A percentile compares a stretch with the other conserved stretches of the same genome.
Conservation (phyloP, 2,888 invertebrate species). For the Timema podura region DNA sequence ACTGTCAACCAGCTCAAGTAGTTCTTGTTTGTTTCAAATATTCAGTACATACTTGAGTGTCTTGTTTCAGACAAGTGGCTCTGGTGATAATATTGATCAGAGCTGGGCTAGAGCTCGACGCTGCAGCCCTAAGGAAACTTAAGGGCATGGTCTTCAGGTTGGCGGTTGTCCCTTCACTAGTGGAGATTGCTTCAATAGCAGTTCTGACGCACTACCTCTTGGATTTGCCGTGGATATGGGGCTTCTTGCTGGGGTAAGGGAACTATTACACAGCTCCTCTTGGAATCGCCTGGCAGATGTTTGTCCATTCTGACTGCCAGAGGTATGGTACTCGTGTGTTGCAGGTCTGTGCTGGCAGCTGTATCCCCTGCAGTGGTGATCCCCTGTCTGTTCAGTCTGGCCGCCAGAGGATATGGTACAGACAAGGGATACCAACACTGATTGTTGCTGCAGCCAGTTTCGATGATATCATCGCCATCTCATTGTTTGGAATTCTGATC, state of each 20-base stretch:
- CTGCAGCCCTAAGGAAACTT: slow-evolving; percentile 75
- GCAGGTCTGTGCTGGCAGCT: slow-evolving; percentile 47
- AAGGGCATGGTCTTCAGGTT: slow-evolving; percentile 79
- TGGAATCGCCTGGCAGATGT: background rate
- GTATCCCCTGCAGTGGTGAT: slow-evolving; percentile 56
- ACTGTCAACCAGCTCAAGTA: too few species aligned
- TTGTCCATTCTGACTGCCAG: background rate
- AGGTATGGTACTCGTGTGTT: slow-evolving; percentile 1
- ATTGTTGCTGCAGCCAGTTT: slow-evolving; percentile 53
- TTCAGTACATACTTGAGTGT: too few species aligned
- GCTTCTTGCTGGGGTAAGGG: slow-evolving; percentile 67
- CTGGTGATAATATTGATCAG: slow-evolving; percentile 87
- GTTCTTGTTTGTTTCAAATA: too few species aligned
- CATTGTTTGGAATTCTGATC: slow-evolving; percentile 49
- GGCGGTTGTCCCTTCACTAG: slow-evolving; percentile 80
- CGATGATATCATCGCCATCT: slow-evolving; percentile 54
- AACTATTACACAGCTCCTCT: background rate
- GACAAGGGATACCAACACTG: slow-evolving; percentile 52
- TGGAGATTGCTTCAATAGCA: slow-evolving; percentile 70
- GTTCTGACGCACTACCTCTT: slow-evolving; percentile 69
- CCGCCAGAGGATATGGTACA: slow-evolving; percentile 48
- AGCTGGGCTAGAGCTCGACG: slow-evolving; percentile 91
- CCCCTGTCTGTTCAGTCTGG: slow-evolving; percentile 48
- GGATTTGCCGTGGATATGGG: slow-evolving; percentile 80
- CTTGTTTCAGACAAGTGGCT: slow-evolving; percentile 87